Evolutionary conservation across 2,888 invertebrate genomes (phyloP), one percentile per base, ranked within the genome.

Genomic region (Nemapogon koenigi): DNA sequence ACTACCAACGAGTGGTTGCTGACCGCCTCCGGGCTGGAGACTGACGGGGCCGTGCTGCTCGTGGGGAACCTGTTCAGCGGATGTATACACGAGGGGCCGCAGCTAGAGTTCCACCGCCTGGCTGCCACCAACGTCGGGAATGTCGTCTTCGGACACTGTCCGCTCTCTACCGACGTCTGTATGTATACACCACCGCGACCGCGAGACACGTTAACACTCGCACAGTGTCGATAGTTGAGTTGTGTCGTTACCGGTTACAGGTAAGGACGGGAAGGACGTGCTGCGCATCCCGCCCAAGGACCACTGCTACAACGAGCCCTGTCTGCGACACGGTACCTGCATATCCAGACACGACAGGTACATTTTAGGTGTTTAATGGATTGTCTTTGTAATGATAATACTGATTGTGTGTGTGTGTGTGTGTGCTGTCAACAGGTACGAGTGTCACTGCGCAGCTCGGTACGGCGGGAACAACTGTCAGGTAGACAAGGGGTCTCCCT

Each of bases 381-480:
- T 10, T 22, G 22, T 10, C 26, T 16, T 4, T 16, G 10, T 4
- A n/a, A 26, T 22, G 2, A 3, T 8, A 14, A 15, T 32, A 6
- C 4, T 16, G 15, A 13, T 6, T 10, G 6, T 30, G 16, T 14
- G 15, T 10, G 14, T 35, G 4, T 17, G 4, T 1, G 3, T 15
- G 28, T 2, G 6, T 8, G 18, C 14, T 19, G 10, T 25, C 13
- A 35, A 13, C 48, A 76, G 85, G 43, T 94, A 92, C 67, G 88
- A 89, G 57, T 95, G 95, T 67, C 85, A 86, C 59, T 94, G 94
- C 75, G 83, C 87, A 41, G 86, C 91, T 19, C 85, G 92, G 39
- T 94, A 91, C 69, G 85, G 89, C 39, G 94, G 94, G 48, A 89
- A 89, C 73, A 91, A 92, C 72, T 94, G 94, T 71, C 88, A 93